These are phyloP conservation scores for Argopecten irradians DNA, from an alignment of 1,140 invertebrate species.

Conservation along the genomic window DNA sequence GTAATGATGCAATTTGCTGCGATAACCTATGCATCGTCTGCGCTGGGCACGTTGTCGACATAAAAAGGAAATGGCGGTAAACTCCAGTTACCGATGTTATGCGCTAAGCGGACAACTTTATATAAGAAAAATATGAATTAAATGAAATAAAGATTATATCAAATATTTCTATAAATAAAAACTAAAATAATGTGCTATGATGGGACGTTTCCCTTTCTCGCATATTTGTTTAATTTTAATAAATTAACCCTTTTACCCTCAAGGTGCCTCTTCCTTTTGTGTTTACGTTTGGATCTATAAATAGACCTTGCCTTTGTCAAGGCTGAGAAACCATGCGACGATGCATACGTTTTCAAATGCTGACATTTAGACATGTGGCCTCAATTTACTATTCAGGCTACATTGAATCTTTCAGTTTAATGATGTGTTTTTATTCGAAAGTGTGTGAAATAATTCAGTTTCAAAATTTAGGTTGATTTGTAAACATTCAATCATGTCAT, in stretches of 20 bases:
- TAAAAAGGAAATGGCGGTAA: slow-evolving; percentile 31
- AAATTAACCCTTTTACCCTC: neutral
- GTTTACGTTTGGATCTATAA: slow-evolving; percentile 18
- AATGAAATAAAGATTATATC: neutral
- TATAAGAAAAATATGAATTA: neutral
- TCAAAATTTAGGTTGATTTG: no score
- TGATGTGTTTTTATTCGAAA: no score
- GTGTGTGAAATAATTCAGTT: no score
- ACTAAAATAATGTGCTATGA: neutral
- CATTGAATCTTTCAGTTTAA: neutral
- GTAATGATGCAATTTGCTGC: slow-evolving; percentile 20
- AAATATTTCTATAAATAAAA: neutral
- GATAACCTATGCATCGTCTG: slow-evolving; percentile 29
- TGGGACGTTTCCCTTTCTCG: neutral
- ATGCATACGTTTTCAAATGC: slow-evolving; percentile 7
- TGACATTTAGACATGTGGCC: neutral
- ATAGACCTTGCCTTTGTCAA: slow-evolving; percentile 8
- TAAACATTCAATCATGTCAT: no score
- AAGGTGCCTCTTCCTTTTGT: slow-evolving; percentile 12
- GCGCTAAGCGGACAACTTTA: slow-evolving; percentile 9
- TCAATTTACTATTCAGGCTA: neutral
- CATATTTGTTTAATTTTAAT: neutral
- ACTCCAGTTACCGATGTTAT: slow-evolving; percentile 17
- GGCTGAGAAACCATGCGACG: slow-evolving; percentile 19
- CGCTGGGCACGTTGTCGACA: slow-evolving; percentile 27